Evolutionary conservation across 2,888 invertebrate genomes (phyloP).

Genomic region (Apamea monoglypha): DNA sequence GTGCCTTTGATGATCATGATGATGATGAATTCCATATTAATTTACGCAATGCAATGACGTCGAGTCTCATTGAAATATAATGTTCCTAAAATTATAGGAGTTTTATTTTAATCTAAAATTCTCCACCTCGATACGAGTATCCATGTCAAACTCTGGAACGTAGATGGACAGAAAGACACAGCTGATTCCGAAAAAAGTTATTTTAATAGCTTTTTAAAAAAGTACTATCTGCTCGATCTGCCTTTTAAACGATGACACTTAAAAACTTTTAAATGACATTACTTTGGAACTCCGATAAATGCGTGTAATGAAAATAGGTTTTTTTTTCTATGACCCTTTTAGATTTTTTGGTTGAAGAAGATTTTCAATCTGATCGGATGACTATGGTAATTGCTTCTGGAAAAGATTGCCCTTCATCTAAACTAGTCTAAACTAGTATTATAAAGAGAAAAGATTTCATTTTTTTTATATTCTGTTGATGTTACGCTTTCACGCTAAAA

Average conservation of each 20-base stretch:
- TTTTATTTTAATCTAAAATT: not conserved
- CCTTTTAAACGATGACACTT: constrained; percentile 60
- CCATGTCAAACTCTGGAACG: constrained; percentile 11
- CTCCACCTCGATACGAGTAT: too few species aligned
- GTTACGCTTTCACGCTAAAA: not conserved
- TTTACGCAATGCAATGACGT: not conserved
- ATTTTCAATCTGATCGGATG: constrained; percentile 33
- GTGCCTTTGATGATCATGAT: too few species aligned
- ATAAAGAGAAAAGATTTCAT: not conserved
- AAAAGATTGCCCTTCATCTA: not conserved
- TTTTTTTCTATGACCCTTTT: constrained; percentile 31
- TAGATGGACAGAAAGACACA: not conserved
- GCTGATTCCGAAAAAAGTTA: constrained; percentile 22
- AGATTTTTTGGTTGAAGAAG: constrained; percentile 16
- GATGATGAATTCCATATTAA: not conserved
- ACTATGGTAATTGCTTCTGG: constrained; percentile 16
- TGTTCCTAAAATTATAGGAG: not conserved
- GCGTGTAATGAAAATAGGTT: constrained; percentile 44
- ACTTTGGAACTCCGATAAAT: constrained; percentile 62
- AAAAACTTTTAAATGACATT: constrained; percentile 60
- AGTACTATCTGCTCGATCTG: constrained; percentile 52
- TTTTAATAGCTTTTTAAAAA: constrained; percentile 50
- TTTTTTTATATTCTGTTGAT: not conserved
- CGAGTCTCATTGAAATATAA: not conserved
- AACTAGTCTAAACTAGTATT: not conserved